A percentile compares a stretch with the other conserved stretches of the same genome.
Conservation (phyloP, 2,797 vertebrate species). For the Schizopygopsis malacanthus region DNA sequence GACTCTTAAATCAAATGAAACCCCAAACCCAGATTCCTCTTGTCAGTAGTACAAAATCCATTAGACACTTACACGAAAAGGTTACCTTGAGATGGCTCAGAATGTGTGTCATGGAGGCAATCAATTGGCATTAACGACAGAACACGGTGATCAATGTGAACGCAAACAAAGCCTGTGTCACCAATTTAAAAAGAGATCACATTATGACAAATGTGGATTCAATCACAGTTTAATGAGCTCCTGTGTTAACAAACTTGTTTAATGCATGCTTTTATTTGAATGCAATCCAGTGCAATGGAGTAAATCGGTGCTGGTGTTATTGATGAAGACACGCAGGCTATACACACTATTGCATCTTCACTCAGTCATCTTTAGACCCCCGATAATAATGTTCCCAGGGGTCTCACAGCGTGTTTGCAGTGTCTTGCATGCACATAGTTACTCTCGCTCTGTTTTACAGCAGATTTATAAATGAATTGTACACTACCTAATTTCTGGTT, state of each 20-base stretch:
- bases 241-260: background rate
- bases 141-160: constrained; percentile 1
- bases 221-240: background rate
- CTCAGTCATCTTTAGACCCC: background rate
- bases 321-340: background rate
- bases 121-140: constrained; percentile 21
- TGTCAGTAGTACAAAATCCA: background rate
- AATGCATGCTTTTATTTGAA: background rate
- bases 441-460: background rate
- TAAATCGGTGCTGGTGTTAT: constrained; percentile 3
- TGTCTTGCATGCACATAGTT: background rate
- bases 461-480: background rate
- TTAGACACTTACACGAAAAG: constrained; percentile 22
- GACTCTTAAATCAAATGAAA: background rate
- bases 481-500: background rate
- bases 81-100: constrained; percentile 14
- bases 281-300: background rate
- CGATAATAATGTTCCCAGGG: background rate
- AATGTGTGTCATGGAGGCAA: constrained; percentile 4
- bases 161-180: constrained; percentile 3
- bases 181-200: background rate
- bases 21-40: background rate
- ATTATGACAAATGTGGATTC: background rate
- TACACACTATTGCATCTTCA: background rate
- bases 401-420: background rate